Evolutionary conservation across 2,113 vertebrate genomes (phyloP).

Genomic region (Eonycteris spelaea): DNA sequence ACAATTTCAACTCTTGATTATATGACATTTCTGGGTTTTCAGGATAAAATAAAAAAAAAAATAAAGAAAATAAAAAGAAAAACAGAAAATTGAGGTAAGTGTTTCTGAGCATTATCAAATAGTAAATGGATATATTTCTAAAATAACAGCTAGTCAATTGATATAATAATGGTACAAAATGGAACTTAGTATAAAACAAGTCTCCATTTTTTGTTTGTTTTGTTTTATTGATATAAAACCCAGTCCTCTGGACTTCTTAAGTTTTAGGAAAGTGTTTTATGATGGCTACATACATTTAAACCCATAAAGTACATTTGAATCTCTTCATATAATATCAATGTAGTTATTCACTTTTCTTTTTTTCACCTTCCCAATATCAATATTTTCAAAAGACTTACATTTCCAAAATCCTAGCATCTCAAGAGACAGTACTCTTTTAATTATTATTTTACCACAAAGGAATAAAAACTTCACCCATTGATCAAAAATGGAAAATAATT

Average conservation of each 20-base stretch:
- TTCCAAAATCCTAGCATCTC: neutral
- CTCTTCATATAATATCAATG: too few relatives aligned
- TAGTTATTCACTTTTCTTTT: neutral
- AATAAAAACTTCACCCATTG: neutral
- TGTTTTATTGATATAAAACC: neutral
- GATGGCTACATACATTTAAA: neutral
- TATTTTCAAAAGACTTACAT: neutral
- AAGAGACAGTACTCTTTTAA: neutral
- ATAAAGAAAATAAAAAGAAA: neutral
- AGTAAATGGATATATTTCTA: neutral
- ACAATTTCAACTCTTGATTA: neutral
- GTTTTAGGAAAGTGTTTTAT: neutral
- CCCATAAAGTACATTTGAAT: neutral
- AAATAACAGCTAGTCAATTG: neutral
- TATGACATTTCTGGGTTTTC: neutral
- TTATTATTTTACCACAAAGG: neutral
- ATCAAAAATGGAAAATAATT: neutral
- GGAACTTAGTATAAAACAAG: neutral
- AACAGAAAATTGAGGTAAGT: neutral
- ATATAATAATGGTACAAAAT: neutral
- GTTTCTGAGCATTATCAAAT: neutral
- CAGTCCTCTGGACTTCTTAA: neutral
- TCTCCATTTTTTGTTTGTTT: neutral
- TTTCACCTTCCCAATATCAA: neutral
- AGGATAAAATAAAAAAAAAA: neutral